phyloP scores from a whole-genome alignment of 2,888 invertebrate genomes.

The Agrypnus murinus region DNA sequence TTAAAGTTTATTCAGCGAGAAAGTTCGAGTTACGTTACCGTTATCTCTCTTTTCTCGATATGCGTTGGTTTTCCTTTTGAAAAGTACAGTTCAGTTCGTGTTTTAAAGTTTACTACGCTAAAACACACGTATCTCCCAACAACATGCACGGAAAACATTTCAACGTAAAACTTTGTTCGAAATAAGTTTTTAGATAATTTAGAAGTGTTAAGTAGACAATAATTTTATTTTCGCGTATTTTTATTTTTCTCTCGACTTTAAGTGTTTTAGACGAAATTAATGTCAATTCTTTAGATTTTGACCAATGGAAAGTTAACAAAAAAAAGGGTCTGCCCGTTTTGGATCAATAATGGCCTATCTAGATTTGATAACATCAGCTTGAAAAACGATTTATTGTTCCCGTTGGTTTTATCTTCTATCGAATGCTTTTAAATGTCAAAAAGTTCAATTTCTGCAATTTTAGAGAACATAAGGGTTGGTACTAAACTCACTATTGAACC shows the following conservation, averaged over 20 bases:
- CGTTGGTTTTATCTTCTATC: too few relatives aligned
- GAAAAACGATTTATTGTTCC: too few relatives aligned
- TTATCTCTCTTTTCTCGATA: conserved; percentile 24
- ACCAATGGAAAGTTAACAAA: too few relatives aligned
- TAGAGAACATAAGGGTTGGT: too few relatives aligned
- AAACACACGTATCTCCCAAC: conserved; percentile 44
- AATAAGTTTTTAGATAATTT: conserved; percentile 36
- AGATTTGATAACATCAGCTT: too few relatives aligned
- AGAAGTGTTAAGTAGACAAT: conserved; percentile 40
- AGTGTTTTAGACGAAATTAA: too few relatives aligned
- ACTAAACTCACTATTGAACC: too few relatives aligned
- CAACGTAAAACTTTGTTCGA: conserved; percentile 24
- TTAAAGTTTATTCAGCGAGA: conserved; percentile 57
- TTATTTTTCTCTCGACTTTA: neutral
- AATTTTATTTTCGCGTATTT: conserved; percentile 25
- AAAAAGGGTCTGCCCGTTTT: too few relatives aligned
- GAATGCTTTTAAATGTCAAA: too few relatives aligned
- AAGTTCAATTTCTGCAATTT: too few relatives aligned
- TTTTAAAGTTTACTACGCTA: conserved; percentile 7
- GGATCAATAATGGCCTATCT: too few relatives aligned
- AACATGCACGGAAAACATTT: conserved; percentile 33
- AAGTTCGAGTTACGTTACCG: conserved; percentile 37
- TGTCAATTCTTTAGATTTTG: conserved; percentile 9
- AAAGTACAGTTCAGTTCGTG: conserved; percentile 1
- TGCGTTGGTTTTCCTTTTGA: conserved; percentile 4